Percentiles rank a stretch among this genome's conserved stretches.
Evolutionary conservation across 2,113 vertebrate species (phyloP).

Genomic region (Sylvietta virens): DNA sequence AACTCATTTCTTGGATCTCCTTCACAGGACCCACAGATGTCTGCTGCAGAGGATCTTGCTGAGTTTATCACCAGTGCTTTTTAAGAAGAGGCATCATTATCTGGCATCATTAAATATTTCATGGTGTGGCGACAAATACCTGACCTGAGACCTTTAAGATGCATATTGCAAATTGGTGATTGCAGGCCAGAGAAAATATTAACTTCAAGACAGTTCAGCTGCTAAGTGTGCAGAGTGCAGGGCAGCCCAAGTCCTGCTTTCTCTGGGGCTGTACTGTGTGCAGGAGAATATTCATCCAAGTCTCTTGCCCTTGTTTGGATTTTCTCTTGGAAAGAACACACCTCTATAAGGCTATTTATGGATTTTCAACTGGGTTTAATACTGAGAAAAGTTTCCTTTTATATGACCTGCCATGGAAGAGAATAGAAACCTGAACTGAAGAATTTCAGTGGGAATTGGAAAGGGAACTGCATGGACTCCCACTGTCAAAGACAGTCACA

Average conservation of each 20-base stretch:
- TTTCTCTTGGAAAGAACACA: not conserved
- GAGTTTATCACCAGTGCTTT: not conserved
- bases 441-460: not conserved
- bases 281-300: not conserved
- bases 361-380: not conserved
- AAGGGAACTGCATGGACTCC: not conserved
- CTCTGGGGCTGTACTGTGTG: not conserved
- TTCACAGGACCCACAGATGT: not conserved
- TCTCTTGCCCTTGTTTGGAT: not conserved
- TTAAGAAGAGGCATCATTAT: not conserved
- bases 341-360: not conserved
- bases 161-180: not conserved
- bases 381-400: not conserved
- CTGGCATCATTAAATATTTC: not conserved
- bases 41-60: not conserved
- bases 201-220: not conserved
- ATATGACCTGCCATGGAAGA: not conserved
- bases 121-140: not conserved
- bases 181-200: not conserved
- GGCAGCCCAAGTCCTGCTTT: not conserved
- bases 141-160: not conserved
- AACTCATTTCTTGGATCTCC: not conserved
- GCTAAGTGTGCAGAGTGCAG: not conserved
- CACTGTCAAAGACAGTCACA: not conserved
- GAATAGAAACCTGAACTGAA: not conserved